Evolutionary conservation across 2,113 vertebrate species (phyloP), one percentile per base, ranked within the genome.

Genomic region (Sinocyclocheilus grahami): DNA sequence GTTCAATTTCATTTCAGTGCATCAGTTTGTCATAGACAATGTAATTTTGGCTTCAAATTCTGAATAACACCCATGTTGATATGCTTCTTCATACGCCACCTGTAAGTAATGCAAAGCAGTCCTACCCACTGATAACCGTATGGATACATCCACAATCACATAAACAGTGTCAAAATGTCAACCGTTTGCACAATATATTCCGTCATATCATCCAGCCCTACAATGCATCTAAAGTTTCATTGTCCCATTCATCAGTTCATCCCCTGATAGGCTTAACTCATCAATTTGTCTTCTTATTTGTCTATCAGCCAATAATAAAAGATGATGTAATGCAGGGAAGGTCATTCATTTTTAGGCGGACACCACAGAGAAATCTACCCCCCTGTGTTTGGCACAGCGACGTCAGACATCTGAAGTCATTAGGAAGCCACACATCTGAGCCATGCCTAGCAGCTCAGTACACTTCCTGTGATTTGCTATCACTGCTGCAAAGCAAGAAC

Each of bases 261-360:
- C 42, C 72, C 42, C 11, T 46, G 72, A 75, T 16, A 48, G 72
- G 39, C 72, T 48, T 16, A 9, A 51, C 42, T 76, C 11, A 76
- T 48, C 18, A 6, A 76, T 46, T 3, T 46, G 37, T 74, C 20
- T 3, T 74, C 10, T 42, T 46, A 46, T 76, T 51, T 46, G 42
- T 75, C 72, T 27, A 75, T 16, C n/a, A 27, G 74, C 11, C 42
- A 1, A 76, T 51, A 16, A 76, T 86, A 69, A 89, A 90, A 89
- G 53, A 75, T 46, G 58, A 85, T 78, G 58, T 85, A 85, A 77
- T 84, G 76, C 74, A 48, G 84, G 77, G 88, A 86, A 91, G 92
- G 91, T 92, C 91, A 90, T 92, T 93, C 88, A 81, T 92, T 91
- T 74, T 88, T 91, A 75, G 85, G 86, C 87, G 1, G 53, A 75